phyloP scores from a whole-genome alignment of 2,797 vertebrate species.

The Enteromius afrohamiltoni region DNA sequence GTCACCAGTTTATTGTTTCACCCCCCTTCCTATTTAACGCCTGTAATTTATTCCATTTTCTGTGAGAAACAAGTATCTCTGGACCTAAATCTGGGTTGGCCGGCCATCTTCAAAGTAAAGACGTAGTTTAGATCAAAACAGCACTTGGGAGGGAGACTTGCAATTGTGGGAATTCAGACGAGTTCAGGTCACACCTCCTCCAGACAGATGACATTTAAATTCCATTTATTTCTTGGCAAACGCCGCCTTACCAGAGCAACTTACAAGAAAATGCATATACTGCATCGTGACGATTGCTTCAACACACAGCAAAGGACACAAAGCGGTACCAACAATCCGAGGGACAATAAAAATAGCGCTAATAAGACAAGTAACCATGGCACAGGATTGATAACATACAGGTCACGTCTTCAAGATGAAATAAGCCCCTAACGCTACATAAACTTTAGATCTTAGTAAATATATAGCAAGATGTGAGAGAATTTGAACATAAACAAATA shows the following conservation, averaged over 20 bases:
- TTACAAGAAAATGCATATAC: constrained; percentile 29
- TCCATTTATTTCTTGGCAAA: constrained; percentile 54
- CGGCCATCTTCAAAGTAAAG: constrained; percentile 62
- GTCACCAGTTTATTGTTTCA: constrained; percentile 25
- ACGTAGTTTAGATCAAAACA: constrained; percentile 58
- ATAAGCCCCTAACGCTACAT: neutral
- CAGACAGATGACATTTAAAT: constrained; percentile 50
- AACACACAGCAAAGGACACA: neutral
- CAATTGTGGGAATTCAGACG: constrained; percentile 49
- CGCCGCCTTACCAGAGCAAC: constrained; percentile 60
- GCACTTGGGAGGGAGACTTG: constrained; percentile 38
- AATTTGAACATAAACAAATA: neutral
- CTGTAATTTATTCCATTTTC: constrained; percentile 64
- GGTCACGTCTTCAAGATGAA: neutral
- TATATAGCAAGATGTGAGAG: neutral
- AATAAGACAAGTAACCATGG: neutral
- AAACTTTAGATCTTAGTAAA: neutral
- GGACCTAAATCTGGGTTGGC: constrained; percentile 59
- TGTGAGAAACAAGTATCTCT: constrained; percentile 53
- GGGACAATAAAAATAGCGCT: neutral
- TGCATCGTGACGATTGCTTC: neutral
- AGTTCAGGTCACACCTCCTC: constrained; percentile 49
- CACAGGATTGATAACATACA: neutral
- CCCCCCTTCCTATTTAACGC: constrained; percentile 54
- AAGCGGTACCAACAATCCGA: neutral